Base-by-base conservation (phyloP, 2,888 invertebrate genomes). In the Hirtodrosophila duncani region DNA sequence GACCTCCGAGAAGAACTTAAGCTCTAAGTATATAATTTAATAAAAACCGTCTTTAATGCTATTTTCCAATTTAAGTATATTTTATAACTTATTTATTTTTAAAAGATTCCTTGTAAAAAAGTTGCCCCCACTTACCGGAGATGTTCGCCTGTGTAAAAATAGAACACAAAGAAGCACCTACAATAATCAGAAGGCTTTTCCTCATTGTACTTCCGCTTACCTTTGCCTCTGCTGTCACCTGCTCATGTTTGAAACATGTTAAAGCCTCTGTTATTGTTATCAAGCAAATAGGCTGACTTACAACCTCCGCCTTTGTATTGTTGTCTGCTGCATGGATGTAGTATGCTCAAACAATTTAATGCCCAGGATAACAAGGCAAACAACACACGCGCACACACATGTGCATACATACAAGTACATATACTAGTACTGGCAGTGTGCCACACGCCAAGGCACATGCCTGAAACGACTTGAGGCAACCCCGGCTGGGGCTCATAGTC, bases 281-380 rank as follows among this genome's bases (percentile, higher is more conserved):
- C 55, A 59, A 27, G 49, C 66, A 65, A 71, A 64, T 75, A 55
- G 68, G 58, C 68, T 49, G 55, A 41, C 48, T 50, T 45, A 51
- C 37, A 39, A 45, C 44, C 52, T 30, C 53, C 38, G 41, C 38
- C 48, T 27, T 51, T 48, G 33, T 50, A 29, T 29, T 38, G 55
- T 48, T 61, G 60, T 61, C 60, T 62, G 43, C 24, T 61, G 56
- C 60, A 61, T 62, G 60, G 62, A 56, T n/a, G n/a, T n/a, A n/a
- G 30, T 31, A 33, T 44, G 33, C 7, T 60, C 58, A 74, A 70
- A 74, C 75, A 66, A 74, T 61, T 80, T 80, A 74, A 80, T 63
- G 60, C 60, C 46, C 37, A 31, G 58, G 67, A 81, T 74, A 81
- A 80, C 75, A 81, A 55, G 65, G 20, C 49, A 17, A 10, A 10